Percentiles rank a stretch among this genome's conserved stretches.
These are phyloP conservation scores for Lagopus leucura DNA, from an alignment of 2,113 vertebrate species.

Conservation along the genomic window DNA sequence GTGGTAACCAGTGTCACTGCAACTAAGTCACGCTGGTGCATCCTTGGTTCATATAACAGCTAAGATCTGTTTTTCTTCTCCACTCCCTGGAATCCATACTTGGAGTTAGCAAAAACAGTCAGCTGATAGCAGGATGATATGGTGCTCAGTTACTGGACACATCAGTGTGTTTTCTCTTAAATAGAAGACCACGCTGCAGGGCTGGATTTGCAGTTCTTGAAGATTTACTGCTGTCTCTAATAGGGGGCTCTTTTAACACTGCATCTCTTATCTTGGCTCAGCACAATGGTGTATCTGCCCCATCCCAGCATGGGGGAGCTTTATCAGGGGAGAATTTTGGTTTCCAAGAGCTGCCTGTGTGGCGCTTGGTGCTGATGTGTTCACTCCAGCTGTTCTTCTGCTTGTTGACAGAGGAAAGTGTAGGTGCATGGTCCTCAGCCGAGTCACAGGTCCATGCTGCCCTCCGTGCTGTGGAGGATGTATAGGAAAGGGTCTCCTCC, in stretches of 20 bases:
- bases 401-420: accelerated
- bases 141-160: neutral
- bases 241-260: neutral
- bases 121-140: neutral
- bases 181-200: neutral
- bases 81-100: neutral
- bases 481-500: neutral
- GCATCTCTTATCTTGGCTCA: neutral
- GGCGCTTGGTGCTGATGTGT: neutral
- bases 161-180: neutral
- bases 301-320: accelerated
- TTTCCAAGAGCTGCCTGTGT: neutral
- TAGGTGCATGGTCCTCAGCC: neutral
- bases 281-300: neutral
- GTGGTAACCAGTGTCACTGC: neutral
- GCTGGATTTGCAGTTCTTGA: neutral
- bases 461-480: neutral
- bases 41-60: neutral
- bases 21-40: neutral
- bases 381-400: neutral
- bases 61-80: neutral
- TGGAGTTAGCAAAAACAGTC: neutral
- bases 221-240: neutral
- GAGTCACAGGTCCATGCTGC: neutral
- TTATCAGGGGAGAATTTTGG: neutral